Evolutionary conservation across 2,797 vertebrate genomes (phyloP).

Genomic region (Enteromius mattozi): DNA sequence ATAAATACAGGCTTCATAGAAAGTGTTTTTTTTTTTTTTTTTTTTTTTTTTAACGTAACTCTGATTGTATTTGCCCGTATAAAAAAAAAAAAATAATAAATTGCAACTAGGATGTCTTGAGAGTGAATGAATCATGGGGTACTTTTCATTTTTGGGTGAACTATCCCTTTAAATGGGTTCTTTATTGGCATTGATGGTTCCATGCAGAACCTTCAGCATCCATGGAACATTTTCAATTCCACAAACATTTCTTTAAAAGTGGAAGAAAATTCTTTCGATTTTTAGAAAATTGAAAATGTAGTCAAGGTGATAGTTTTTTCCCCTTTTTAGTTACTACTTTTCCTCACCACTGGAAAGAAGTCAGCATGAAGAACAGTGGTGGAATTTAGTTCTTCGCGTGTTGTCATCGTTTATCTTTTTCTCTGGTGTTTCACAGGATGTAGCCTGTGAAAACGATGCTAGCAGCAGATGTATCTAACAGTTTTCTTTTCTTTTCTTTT

Average conservation of each 20-base stretch:
- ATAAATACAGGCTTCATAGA: too few species aligned
- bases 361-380: neutral
- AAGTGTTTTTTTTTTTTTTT: too few species aligned
- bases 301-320: neutral
- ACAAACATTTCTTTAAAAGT: neutral
- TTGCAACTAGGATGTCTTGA: neutral
- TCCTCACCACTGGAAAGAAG: neutral
- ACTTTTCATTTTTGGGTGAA: neutral
- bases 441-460: neutral
- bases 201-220: neutral
- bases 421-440: slow-evolving; percentile 4
- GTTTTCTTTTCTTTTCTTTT: neutral
- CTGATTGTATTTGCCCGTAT: neutral
- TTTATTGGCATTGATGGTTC: neutral
- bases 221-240: neutral
- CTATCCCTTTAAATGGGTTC: neutral
- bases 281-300: neutral
- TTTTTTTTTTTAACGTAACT: neutral
- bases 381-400: neutral
- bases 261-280: neutral
- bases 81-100: neutral
- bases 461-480: slow-evolving; percentile 11
- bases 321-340: neutral
- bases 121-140: neutral
- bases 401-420: neutral